These are phyloP conservation scores for Ptychobarbus kaznakovi DNA, from an alignment of 2,797 vertebrate species.

Conservation along the genomic window DNA sequence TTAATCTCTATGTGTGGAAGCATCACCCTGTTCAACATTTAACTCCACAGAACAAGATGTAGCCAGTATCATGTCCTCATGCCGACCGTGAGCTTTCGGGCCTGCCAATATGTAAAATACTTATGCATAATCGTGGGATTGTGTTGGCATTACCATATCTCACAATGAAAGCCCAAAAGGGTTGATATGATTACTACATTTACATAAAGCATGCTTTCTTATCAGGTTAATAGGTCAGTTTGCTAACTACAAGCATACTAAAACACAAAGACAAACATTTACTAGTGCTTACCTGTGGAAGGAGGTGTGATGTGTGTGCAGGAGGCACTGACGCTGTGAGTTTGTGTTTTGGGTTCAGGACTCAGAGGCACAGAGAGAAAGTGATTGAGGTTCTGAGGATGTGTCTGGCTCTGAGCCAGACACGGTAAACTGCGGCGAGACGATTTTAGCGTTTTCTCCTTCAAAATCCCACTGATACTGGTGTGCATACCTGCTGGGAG, in stretches of 20 bases:
- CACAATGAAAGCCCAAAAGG: not conserved
- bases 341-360: conserved; percentile 73
- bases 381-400: conserved; percentile 91
- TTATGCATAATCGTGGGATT: not conserved
- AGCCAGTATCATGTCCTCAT: not conserved
- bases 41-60: not conserved
- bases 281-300: conserved; percentile 67
- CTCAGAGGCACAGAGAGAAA: conserved; percentile 86
- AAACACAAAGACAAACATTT: not conserved
- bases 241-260: not conserved
- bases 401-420: conserved; percentile 90
- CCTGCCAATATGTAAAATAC: not conserved
- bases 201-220: not conserved
- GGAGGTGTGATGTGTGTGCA: conserved; percentile 77
- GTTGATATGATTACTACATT: not conserved
- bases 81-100: not conserved
- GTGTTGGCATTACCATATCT: not conserved
- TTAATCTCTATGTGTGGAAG: not conserved
- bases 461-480: conserved; percentile 95
- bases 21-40: not conserved
- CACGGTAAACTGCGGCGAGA: conserved; percentile 95
- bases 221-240: not conserved
- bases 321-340: conserved; percentile 76
- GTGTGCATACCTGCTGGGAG: conserved; percentile 90
- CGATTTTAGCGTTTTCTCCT: conserved; percentile 90